Conservation (phyloP, 2,797 vertebrate genomes). For the Octomys mimax region DNA sequence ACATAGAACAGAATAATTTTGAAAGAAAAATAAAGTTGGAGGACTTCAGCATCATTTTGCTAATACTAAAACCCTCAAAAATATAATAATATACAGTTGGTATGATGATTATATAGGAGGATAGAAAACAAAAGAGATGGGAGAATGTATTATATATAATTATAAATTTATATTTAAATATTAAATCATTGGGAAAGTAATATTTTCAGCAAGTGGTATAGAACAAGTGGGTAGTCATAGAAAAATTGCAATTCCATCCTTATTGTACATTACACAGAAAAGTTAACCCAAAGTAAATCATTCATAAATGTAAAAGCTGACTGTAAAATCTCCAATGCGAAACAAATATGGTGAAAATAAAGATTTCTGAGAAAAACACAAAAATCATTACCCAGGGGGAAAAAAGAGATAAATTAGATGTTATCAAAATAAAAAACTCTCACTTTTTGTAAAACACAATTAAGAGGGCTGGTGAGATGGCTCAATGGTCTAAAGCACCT, state of each 20-base stretch:
- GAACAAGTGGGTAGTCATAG: not conserved
- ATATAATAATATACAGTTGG: not conserved
- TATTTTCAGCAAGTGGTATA: not conserved
- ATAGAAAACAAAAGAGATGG: not conserved
- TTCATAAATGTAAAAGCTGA: not conserved
- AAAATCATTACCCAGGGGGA: not conserved
- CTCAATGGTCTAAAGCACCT: no score
- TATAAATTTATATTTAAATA: not conserved
- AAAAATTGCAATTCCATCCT: not conserved
- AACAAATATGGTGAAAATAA: not conserved
- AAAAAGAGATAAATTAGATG: not conserved
- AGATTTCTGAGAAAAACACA: slow-evolving; percentile 32
- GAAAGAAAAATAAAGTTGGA: not conserved
- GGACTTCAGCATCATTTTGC: not conserved
- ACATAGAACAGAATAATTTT: slow-evolving; percentile 1
- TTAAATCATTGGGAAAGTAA: not conserved
- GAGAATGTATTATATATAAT: not conserved
- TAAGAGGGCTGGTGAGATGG: no score
- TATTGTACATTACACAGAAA: not conserved
- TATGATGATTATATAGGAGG: not conserved
- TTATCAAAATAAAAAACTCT: slow-evolving; percentile 23
- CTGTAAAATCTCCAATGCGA: not conserved
- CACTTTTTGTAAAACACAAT: not conserved
- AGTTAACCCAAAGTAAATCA: not conserved
- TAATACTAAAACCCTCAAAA: slow-evolving; percentile 5